Conservation (phyloP, 2,888 invertebrate genomes). For the Dorcus hopei region DNA sequence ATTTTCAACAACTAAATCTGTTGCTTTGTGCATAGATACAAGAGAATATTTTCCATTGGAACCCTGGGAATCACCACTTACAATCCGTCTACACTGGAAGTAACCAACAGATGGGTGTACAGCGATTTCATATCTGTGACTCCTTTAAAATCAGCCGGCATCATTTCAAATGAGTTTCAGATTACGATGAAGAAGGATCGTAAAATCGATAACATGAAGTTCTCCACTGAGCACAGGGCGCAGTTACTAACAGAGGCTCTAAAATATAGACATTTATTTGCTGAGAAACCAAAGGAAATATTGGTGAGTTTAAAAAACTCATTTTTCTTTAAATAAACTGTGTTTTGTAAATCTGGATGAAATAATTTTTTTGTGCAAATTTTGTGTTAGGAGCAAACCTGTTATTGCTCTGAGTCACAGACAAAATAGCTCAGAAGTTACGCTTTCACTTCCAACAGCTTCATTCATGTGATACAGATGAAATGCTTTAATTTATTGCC, state of each 20-base stretch:
- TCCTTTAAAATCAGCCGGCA: constrained; percentile 48
- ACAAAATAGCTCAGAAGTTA: too few relatives aligned
- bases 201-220: constrained; percentile 91
- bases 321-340: background rate
- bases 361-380: too few relatives aligned
- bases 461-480: too few relatives aligned
- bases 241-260: constrained; percentile 90
- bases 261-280: constrained; percentile 73
- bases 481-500: too few relatives aligned
- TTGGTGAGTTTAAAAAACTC: constrained; percentile 56
- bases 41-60: constrained; percentile 94
- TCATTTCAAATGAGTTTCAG: constrained; percentile 66
- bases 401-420: too few relatives aligned
- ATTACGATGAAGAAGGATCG: constrained; percentile 85
- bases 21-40: constrained; percentile 65
- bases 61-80: constrained; percentile 95
- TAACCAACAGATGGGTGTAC: constrained; percentile 92
- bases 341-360: background rate
- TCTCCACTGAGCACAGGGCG: constrained; percentile 92
- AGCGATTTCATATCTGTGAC: constrained; percentile 70
- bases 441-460: too few relatives aligned
- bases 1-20: background rate
- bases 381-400: too few relatives aligned
- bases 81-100: constrained; percentile 84
- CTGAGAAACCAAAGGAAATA: constrained; percentile 76